Evolutionary conservation across 2,113 vertebrate species (phyloP).

Genomic region (Alethe castanea): DNA sequence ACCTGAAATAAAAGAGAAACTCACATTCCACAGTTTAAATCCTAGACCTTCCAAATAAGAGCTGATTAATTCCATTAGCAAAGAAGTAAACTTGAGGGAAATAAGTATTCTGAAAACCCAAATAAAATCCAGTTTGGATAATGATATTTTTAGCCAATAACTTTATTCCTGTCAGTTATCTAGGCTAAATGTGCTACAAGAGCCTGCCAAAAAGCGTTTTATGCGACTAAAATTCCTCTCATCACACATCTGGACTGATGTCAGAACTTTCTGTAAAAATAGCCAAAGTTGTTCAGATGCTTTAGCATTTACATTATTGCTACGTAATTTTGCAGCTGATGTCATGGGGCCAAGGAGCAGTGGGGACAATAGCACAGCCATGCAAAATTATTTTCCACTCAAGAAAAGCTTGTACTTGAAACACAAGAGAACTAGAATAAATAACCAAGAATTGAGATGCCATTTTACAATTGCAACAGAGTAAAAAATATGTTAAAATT

Average conservation of each 20-base stretch:
- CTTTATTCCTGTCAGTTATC: neutral
- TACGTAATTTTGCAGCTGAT: neutral
- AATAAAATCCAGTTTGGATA: neutral
- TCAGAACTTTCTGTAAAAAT: conserved; percentile 10
- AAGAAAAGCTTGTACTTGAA: neutral
- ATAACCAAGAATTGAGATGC: neutral
- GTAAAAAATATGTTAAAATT: neutral
- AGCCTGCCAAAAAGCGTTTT: neutral
- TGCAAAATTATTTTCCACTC: neutral
- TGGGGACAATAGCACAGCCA: neutral
- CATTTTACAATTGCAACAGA: neutral
- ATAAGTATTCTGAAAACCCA: neutral
- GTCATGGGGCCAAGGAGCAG: neutral
- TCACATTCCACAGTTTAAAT: neutral
- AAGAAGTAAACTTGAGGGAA: neutral
- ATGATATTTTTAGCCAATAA: conserved; percentile 10
- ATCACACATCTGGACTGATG: neutral
- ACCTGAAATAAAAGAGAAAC: neutral
- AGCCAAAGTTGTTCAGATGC: neutral
- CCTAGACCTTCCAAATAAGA: neutral
- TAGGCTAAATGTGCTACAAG: neutral
- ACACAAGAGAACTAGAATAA: neutral
- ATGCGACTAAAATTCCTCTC: neutral
- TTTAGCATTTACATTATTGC: neutral
- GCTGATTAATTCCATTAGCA: neutral